Evolutionary conservation across 2,888 invertebrate species (phyloP).

Genomic region (Melanostoma mellinum): DNA sequence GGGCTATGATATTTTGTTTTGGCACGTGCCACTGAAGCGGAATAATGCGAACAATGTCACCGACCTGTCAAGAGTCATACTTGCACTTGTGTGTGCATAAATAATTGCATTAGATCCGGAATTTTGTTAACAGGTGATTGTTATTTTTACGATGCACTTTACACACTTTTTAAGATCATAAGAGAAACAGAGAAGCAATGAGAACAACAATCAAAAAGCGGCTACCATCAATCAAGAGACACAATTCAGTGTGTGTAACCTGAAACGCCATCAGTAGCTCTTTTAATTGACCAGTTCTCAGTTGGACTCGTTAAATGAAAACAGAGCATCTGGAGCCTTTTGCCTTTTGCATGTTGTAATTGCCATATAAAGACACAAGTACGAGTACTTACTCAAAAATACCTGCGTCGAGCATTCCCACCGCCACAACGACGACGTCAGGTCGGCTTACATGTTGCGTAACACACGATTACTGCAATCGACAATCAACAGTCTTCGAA

Average conservation of each 20-base stretch:
- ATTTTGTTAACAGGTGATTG: conserved; percentile 36
- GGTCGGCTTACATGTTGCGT: conserved; percentile 69
- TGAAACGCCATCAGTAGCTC: conserved; percentile 28
- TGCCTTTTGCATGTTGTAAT: conserved; percentile 52
- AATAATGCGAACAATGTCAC: conserved; percentile 52
- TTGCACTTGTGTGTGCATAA: conserved; percentile 38
- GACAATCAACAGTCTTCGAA: conserved; percentile 40
- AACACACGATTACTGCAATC: conserved; percentile 68
- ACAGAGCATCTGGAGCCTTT: conserved; percentile 61
- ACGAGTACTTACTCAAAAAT: conserved; percentile 44
- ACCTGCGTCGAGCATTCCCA: conserved; percentile 56
- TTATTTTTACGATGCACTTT: conserved; percentile 38
- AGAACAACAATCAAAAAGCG: not conserved
- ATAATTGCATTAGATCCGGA: conserved; percentile 54
- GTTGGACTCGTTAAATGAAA: conserved; percentile 50
- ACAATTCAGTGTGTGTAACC: conserved; percentile 27
- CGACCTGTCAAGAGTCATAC: conserved; percentile 32
- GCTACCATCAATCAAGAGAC: not conserved
- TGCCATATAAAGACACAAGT: conserved; percentile 43
- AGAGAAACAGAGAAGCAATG: conserved; percentile 2
- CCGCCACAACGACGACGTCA: conserved; percentile 53
- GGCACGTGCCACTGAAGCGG: conserved; percentile 62
- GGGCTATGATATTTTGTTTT: not conserved
- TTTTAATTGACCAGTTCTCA: conserved; percentile 53
- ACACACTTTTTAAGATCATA: not conserved